Evolutionary conservation across 1,140 invertebrate species (phyloP).

Genomic region (Calliphora vicina): DNA sequence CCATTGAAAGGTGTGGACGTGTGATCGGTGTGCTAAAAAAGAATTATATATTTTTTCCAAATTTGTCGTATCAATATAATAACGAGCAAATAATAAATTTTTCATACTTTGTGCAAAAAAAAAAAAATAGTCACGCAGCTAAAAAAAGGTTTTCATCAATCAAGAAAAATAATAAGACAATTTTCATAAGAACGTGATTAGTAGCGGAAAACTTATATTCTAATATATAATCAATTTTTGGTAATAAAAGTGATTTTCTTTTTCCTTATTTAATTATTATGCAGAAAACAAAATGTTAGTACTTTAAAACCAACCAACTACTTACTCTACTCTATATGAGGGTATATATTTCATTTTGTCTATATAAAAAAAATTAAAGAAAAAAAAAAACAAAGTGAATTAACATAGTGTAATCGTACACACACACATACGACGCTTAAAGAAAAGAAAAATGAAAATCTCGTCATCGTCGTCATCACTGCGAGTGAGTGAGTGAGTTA

Average conservation of each 20-base stretch:
- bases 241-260: neutral
- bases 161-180: neutral
- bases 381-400: slow-evolving; percentile 17
- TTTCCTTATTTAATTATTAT: too few species aligned
- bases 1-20: slow-evolving; percentile 40
- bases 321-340: neutral
- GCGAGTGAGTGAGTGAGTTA: neutral
- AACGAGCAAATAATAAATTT: slow-evolving; percentile 11
- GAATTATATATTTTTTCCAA: neutral
- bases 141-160: neutral
- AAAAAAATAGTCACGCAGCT: neutral
- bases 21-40: neutral
- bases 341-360: neutral
- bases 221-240: neutral
- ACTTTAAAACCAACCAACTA: too few species aligned
- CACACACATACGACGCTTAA: neutral
- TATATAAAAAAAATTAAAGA: neutral
- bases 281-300: neutral
- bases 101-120: neutral
- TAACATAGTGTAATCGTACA: slow-evolving; percentile 6
- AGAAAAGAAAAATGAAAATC: slow-evolving; percentile 7
- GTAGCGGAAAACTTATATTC: neutral
- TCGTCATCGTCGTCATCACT: slow-evolving; percentile 4
- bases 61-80: slow-evolving; percentile 13
- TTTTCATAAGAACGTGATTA: neutral